Evolutionary conservation across 2,113 vertebrate genomes (phyloP), one percentile per base, ranked within the genome.

Genomic region (Leptocoma aspasia): DNA sequence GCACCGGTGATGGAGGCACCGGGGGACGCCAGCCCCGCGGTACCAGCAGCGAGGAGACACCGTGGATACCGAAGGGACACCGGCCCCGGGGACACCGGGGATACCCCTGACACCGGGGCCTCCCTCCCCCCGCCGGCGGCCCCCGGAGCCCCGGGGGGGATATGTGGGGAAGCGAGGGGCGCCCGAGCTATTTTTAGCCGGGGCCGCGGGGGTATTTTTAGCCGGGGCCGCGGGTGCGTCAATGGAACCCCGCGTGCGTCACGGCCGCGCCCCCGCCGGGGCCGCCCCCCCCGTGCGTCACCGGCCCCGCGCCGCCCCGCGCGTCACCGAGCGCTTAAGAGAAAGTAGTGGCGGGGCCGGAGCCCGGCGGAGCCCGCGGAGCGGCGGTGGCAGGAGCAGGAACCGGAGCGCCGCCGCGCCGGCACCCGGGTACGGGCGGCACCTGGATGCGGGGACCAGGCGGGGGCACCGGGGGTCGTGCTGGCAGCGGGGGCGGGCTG

Each of bases 191-290:
- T 99, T 98, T 98, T 98, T 98, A 98, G 98, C 87, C 15, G 23
- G 95, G 68, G 92, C 95, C 73, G 93, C 90, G 93, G 91, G 79
- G 71, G 97, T 99, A 99, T 98, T 98, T 99, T 98, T 99, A 99
- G 98, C 97, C 98, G 97, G 98, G 97, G 93, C 97, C 97, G 96
- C 97, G 92, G 88, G 97, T 98, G 98, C 99, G 99, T 99, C 99
- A 99, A 98, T 99, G 99, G 99, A 99, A 99, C 99, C 98, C 98
- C 98, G 95, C 91, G 98, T 99, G 99, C 99, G 99, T 99, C 99
- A 99, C 98, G 97, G 97, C 98, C 98, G 98, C 99, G 98, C 92
- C 97, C 69, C 75, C 86, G 90, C 94, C 91, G 97, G 60, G 86
- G 88, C 94, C 72, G 89, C 92, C 97, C 79, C 88, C 37, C 87